Evolutionary conservation across 2,797 vertebrate species (phyloP), one percentile per base, ranked within the genome.

Genomic region (Melanogrammus aeglefinus): DNA sequence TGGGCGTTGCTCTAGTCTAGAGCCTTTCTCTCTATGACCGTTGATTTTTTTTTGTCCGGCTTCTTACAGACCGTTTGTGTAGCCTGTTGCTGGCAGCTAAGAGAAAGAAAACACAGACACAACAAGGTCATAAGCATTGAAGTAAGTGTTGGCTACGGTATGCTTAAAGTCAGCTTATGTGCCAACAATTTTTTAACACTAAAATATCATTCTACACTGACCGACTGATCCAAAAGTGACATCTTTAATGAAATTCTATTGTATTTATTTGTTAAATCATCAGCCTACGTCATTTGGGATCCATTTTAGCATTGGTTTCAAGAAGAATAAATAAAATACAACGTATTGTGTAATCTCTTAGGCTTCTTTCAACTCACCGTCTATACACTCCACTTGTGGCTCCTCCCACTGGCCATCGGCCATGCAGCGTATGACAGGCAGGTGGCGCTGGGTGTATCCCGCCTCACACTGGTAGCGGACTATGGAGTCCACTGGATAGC

Each of bases 381-480:
- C 91, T 88, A 92, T 94, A 90, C 98, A 99, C 92, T 96, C 94
- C 93, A 99, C 96, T 87, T 94, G 94, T 0, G 97, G 97, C 82
- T 96, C 86, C 86, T 97, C 96, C 98, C 98, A 99, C 77, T 95
- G 94, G 74, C 98, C 97, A 0, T 90, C 92, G 81, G 95, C 92
- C 93, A 94, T 93, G 86, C 98, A 99, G 79, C 92, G 96, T 81
- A 98, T 93, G 1, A 96, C 95, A 81, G 98, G 95, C 82, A 96
- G 91, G 0, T 98, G 97, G 80, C 96, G 96, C 84, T 96, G 97
- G 89, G 94, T 88, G 84, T 93, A 97, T 83, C 96, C 97, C 1
- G 92, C 83, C 0, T 94, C 85, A 80, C 98, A 99, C 91, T 97
- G 96, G 91, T 98, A 99, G 79, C 97, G 95, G 78, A 97, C 95